These are phyloP conservation scores for Galerucella nymphaeae DNA, from an alignment of 2,888 invertebrate species.

Conservation along the genomic window DNA sequence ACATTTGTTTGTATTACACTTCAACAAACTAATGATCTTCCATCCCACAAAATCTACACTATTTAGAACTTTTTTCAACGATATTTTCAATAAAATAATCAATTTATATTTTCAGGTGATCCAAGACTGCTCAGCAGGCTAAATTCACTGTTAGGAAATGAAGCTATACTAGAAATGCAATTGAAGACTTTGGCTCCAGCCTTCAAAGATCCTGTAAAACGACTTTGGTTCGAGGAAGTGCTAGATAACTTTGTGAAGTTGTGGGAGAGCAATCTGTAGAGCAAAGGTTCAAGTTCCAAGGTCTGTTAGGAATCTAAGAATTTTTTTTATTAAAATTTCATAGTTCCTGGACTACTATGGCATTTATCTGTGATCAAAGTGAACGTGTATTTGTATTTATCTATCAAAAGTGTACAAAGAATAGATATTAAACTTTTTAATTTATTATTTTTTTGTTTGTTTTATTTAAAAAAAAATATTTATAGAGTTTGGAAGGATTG, in stretches of 20 bases:
- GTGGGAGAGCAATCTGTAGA: conserved; percentile 88
- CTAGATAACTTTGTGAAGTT: conserved; percentile 90
- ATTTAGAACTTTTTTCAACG: too few species aligned
- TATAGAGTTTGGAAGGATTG: too few species aligned
- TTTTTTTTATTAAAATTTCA: background rate
- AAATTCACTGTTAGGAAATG: conserved; percentile 80
- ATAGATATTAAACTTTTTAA: conserved; percentile 21
- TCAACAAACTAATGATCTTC: too few species aligned
- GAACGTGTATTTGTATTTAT: conserved; percentile 30
- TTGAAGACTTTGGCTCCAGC: conserved; percentile 82
- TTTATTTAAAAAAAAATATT: background rate
- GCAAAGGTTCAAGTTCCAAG: conserved; percentile 10
- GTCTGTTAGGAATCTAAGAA: conserved; percentile 5
- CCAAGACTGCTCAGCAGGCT: conserved; percentile 76
- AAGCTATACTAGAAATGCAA: conserved; percentile 85
- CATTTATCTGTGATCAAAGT: conserved; percentile 32
- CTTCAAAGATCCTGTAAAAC: conserved; percentile 79
- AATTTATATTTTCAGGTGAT: conserved; percentile 62
- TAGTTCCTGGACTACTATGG: conserved; percentile 13
- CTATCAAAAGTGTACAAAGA: conserved; percentile 27
- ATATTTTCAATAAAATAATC: conserved; percentile 4
- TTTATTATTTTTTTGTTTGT: background rate
- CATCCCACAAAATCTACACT: too few species aligned
- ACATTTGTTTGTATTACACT: too few species aligned
- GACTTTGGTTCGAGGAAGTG: conserved; percentile 88